phyloP scores from a whole-genome alignment of 2,888 invertebrate species.

The Hemicrepidius hirtus region DNA sequence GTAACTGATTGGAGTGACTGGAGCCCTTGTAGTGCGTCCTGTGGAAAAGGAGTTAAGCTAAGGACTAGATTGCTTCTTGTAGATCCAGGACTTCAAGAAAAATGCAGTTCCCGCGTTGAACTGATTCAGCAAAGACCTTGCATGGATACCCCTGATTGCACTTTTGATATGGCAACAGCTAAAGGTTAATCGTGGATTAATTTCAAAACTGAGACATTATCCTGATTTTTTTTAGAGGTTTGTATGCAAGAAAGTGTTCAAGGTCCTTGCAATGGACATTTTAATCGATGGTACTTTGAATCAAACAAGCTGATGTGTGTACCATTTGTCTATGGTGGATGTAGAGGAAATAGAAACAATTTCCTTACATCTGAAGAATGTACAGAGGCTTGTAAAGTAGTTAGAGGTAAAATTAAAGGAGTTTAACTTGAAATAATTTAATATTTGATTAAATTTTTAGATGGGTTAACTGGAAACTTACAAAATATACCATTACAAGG shows the following conservation, averaged over 20 bases:
- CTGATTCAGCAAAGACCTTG: conserved; percentile 86
- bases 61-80: conserved; percentile 83
- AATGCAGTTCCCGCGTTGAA: conserved; percentile 81
- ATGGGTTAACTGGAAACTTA: conserved; percentile 60
- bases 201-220: too few relatives aligned
- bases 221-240: conserved; percentile 76
- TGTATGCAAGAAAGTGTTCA: conserved; percentile 86
- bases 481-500: conserved; percentile 35
- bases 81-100: conserved; percentile 78
- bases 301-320: conserved; percentile 84
- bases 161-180: conserved; percentile 83
- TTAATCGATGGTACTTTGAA: conserved; percentile 92
- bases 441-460: conserved; percentile 51
- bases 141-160: conserved; percentile 79
- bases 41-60: conserved; percentile 86
- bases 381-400: conserved; percentile 79
- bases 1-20: conserved; percentile 94
- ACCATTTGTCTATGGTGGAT: conserved; percentile 92
- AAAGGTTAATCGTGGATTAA: too few relatives aligned
- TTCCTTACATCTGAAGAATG: conserved; percentile 90
- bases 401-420: conserved; percentile 72
- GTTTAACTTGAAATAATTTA: neutral
- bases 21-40: conserved; percentile 93
- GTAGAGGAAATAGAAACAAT: conserved; percentile 93
- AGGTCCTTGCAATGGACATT: conserved; percentile 92